These are phyloP conservation scores for Xylota segnis DNA, from an alignment of 2,888 invertebrate species.

Conservation along the genomic window DNA sequence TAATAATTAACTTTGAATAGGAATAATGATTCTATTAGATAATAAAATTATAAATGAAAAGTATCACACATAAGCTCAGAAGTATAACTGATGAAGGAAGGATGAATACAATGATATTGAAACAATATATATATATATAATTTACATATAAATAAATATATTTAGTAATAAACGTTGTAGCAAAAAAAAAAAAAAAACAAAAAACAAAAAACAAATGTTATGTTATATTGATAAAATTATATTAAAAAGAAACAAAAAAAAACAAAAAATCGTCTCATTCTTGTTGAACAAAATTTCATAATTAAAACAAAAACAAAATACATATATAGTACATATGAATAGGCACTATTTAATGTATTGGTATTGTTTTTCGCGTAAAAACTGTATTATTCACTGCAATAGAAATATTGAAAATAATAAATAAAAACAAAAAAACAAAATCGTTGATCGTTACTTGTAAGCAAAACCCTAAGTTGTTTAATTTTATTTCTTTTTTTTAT, in stretches of 20 bases:
- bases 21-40: conserved; percentile 69
- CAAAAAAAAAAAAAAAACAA: conserved; percentile 77
- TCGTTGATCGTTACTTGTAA: conserved; percentile 69
- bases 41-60: conserved; percentile 61
- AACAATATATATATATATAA: conserved; percentile 68
- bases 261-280: conserved; percentile 61
- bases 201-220: conserved; percentile 58
- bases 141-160: conserved; percentile 77
- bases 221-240: conserved; percentile 72
- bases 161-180: conserved; percentile 81
- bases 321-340: conserved; percentile 42
- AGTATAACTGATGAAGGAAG: conserved; percentile 59
- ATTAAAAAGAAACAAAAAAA: conserved; percentile 52
- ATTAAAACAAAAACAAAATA: conserved; percentile 44
- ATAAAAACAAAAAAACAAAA: conserved; percentile 50
- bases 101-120: conserved; percentile 60
- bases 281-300: conserved; percentile 72
- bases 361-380: conserved; percentile 65
- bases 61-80: conserved; percentile 63
- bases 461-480: conserved; percentile 62
- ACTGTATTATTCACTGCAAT: conserved; percentile 72
- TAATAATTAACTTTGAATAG: conserved; percentile 66
- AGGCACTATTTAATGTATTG: conserved; percentile 58
- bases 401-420: conserved; percentile 49
- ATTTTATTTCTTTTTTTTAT: conserved; percentile 54